Conservation (phyloP, 2,888 invertebrate genomes). For the Teleiodes luculella region DNA sequence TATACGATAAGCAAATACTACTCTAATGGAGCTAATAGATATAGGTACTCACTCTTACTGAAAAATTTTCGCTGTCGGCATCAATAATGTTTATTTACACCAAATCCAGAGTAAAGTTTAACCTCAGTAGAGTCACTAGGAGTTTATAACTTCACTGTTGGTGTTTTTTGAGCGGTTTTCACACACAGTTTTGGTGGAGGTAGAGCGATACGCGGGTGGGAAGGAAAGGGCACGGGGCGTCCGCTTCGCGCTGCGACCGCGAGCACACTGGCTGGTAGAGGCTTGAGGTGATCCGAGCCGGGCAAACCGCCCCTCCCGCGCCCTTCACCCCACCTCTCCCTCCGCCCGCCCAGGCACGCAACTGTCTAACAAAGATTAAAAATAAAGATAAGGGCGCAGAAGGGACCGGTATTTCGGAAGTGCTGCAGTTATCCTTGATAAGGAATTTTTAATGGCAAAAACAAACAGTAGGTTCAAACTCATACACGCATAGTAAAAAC, state of each 20-base stretch:
- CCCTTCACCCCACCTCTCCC: conserved; percentile 42
- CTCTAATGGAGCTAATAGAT: neutral
- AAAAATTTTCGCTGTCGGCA: conserved; percentile 3
- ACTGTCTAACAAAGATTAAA: conserved; percentile 48
- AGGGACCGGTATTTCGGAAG: neutral
- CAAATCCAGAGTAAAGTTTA: neutral
- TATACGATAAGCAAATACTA: conserved; percentile 8
- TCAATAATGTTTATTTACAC: neutral
- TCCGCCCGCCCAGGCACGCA: conserved; percentile 60
- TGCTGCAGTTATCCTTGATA: neutral
- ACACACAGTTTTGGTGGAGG: conserved; percentile 55
- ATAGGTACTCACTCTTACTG: conserved; percentile 14
- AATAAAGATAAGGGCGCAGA: conserved; percentile 1
- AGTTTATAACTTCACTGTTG: neutral
- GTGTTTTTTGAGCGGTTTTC: conserved; percentile 22
- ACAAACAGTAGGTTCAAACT: too few relatives aligned
- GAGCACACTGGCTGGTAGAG: conserved; percentile 53
- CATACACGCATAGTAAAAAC: too few relatives aligned
- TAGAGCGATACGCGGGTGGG: conserved; percentile 46
- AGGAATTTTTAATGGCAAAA: too few relatives aligned
- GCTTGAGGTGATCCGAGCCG: conserved; percentile 52
- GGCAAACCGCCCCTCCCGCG: conserved; percentile 40
- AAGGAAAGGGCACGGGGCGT: conserved; percentile 30
- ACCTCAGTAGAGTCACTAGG: neutral
- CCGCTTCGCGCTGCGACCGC: conserved; percentile 36